Evolutionary conservation across 2,113 vertebrate species (phyloP), one percentile per base, ranked within the genome.

Genomic region (Coturnix japonica): DNA sequence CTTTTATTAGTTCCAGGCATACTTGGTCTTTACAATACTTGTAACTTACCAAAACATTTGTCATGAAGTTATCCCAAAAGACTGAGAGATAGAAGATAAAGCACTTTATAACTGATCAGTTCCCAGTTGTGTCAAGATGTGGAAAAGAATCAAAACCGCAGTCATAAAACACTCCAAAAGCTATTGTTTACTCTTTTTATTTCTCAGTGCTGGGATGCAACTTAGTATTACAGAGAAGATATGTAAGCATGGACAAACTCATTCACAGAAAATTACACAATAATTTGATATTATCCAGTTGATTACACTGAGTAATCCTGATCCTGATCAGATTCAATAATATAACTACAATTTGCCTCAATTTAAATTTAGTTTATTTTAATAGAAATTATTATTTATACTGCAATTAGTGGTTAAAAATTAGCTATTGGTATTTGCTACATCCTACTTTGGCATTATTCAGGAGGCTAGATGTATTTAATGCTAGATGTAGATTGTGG

Each of bases 1-100:
- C 46, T 49, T 96, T 96, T 96, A 96, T 97, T 95, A 97, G 89
- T 97, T 97, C 96, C 91, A 96, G 91, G 90, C 93, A 97, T 49
- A 79, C 71, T 96, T 81, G 69, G 56, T 86, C 79, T 95, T 87
- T 85, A 94, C 80, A 67, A 88, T 81, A 65, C 54, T 71, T 96
- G 96, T 96, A 96, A 93, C 67, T 95, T 85, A 78, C 15, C 91
- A 49, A 89, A 96, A 93, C 31, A 47, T 96, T 95, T 95, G 23
- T 77, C 53, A 91, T 89, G 65, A 89, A 91, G n/a, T 84, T 95
- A 87, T 81, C 86, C 16, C 64, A 87, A 96, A 80, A 84, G 43
- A 69, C 43, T 19, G 47, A 93, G 21, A 33, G 28, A 75, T 95
- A 93, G 53, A 85, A 91, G 13, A 37, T 73, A 91, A 95, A 93